Evolutionary conservation across 2,888 invertebrate genomes (phyloP).

Genomic region (Phyllotreta cruciferae): DNA sequence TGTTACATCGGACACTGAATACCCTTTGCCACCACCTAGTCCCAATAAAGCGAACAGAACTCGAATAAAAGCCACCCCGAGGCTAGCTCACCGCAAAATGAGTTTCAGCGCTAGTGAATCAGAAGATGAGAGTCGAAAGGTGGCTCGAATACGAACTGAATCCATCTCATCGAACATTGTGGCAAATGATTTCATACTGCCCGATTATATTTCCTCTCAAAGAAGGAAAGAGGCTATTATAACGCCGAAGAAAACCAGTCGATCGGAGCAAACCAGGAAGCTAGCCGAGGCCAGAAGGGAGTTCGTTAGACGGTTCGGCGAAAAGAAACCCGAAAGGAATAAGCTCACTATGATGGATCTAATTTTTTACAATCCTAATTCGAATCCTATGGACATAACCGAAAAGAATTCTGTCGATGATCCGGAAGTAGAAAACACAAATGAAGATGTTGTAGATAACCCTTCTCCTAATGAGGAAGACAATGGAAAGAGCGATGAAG

Average conservation of each 20-base stretch:
- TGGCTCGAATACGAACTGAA: conserved; percentile 56
- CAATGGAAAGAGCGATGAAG: conserved; percentile 45
- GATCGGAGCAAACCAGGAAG: conserved; percentile 63
- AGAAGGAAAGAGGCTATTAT: conserved; percentile 42
- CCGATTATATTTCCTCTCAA: conserved; percentile 43
- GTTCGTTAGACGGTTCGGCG: conserved; percentile 63
- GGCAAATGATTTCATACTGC: conserved; percentile 1
- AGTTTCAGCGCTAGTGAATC: conserved; percentile 71
- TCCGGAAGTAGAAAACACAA: background rate
- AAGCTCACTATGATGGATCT: conserved; percentile 89
- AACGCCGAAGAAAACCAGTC: conserved; percentile 51
- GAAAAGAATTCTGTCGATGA: conserved; percentile 16
- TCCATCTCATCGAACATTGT: conserved; percentile 45
- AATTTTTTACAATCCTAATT: conserved; percentile 87
- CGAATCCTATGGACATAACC: conserved; percentile 70
- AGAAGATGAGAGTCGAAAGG: conserved; percentile 66
- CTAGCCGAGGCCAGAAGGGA: conserved; percentile 65
- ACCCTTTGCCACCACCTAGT: conserved; percentile 61
- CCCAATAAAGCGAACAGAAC: conserved; percentile 69
- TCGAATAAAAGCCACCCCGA: conserved; percentile 73
- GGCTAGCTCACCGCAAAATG: conserved; percentile 70
- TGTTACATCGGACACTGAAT: conserved; percentile 44
- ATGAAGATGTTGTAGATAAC: background rate
- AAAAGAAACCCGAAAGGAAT: conserved; percentile 67
- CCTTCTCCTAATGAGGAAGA: conserved; percentile 15